Percentiles rank a stretch among this genome's conserved stretches.
Conservation (phyloP, 2,797 vertebrate genomes). For the Pitangus sulphuratus region DNA sequence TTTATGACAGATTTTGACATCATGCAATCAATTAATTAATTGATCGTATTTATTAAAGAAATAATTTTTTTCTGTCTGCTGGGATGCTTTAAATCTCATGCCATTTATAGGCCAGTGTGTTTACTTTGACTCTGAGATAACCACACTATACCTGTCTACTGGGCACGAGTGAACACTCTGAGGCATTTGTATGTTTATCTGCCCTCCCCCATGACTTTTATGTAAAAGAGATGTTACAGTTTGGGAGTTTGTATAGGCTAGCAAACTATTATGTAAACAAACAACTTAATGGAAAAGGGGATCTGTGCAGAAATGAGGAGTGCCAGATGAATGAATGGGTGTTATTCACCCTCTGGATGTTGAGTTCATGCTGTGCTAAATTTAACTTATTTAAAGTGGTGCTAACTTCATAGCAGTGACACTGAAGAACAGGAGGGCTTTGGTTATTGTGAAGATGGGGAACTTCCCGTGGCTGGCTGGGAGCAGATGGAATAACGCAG, state of each 20-base stretch:
- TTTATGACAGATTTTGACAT: not conserved
- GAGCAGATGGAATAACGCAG: not conserved
- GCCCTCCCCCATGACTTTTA: not conserved
- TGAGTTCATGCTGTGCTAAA: slow-evolving; percentile 48
- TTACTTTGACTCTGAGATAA: not conserved
- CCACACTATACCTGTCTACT: not conserved
- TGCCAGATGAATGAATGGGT: slow-evolving; percentile 16
- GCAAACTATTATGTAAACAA: slow-evolving; percentile 5
- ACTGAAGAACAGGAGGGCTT: not conserved
- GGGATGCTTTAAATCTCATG: not conserved
- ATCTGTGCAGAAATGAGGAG: not conserved
- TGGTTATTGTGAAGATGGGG: not conserved
- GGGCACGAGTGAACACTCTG: not conserved
- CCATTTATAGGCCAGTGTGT: not conserved
- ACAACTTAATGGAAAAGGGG: not conserved
- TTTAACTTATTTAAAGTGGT: slow-evolving; percentile 30
- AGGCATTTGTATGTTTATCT: not conserved
- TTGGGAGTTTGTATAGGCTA: not conserved
- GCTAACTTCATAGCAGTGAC: not conserved
- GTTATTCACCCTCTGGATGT: slow-evolving; percentile 32
- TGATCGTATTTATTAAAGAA: not conserved
- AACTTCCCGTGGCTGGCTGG: not conserved
- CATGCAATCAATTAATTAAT: not conserved
- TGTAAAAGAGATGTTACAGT: not conserved
- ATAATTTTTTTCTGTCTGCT: not conserved